phyloP scores from a whole-genome alignment of 2,113 vertebrate species.

The Triplophysa tibetana region DNA sequence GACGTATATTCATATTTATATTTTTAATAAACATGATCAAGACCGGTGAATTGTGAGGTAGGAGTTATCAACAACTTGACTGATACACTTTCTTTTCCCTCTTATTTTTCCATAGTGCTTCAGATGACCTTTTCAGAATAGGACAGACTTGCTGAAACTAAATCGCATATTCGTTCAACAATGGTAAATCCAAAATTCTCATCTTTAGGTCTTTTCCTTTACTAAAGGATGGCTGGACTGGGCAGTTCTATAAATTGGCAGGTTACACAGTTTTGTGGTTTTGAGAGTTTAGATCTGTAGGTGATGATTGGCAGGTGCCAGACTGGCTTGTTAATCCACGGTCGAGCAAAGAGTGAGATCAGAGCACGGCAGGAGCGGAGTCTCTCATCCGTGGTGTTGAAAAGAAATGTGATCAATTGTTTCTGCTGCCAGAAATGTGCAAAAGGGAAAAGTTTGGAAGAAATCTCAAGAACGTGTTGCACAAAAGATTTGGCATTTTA shows the following conservation, averaged over 20 bases:
- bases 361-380: conserved; percentile 2
- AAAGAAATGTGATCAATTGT: conserved; percentile 4
- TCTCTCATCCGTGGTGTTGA: conserved; percentile 2
- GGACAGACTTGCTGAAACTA: not conserved
- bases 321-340: conserved; percentile 5
- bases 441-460: conserved; percentile 24
- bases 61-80: not conserved
- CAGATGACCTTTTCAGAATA: not conserved
- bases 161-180: not conserved
- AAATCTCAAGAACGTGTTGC: conserved; percentile 12
- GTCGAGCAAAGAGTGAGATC: conserved; percentile 3
- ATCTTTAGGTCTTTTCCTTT: not conserved
- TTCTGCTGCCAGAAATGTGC: not conserved
- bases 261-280: not conserved
- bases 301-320: conserved; percentile 42
- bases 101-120: not conserved
- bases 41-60: too few species aligned
- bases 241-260: not conserved
- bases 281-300: not conserved
- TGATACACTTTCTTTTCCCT: not conserved
- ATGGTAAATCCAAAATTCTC: not conserved
- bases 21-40: not conserved
- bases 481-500: not conserved
- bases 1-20: too few species aligned
- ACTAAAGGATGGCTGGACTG: not conserved